Evolutionary conservation across 2,888 invertebrate genomes (phyloP), one percentile per base, ranked within the genome.

Genomic region (Petrolisthes cinctipes): DNA sequence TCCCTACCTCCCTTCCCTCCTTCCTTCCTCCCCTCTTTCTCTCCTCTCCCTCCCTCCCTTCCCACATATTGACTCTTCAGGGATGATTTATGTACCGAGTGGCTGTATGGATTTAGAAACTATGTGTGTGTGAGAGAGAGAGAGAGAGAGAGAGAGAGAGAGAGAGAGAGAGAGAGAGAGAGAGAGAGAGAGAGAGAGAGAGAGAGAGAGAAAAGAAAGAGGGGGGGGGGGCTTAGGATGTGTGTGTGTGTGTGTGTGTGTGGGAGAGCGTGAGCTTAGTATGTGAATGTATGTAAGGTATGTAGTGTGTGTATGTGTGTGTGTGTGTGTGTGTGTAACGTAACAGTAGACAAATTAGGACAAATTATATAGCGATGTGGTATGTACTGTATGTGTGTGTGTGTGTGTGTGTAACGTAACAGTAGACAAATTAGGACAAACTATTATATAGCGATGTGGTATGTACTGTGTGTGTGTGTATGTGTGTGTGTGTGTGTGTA

Each of bases 161-260:
- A 37, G 1, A 76, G 20, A 23, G n/a, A 57, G 2, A 57, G 1
- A 20, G 5, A 57, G 57, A 57, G 80, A 57, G 17, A 53, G 66
- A 82, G 82, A n/a, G 82, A 66, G 82, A 51, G 66, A 66, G 37
- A 68, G 61, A 82, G 61, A 51, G 14, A 66, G 66, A 51, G 53
- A 5, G 5, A 14, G 66, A 37, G 37, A 11, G 68, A n/a, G 1
- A 61, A 2, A 66, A 51, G n/a, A 73, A 7, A 73, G 73, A 20
- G 73, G 73, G 56, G 20, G 56, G 56, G 80, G 20, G 20, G n/a
- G 20, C n/a, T n/a, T n/a, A 9, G 20, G 5, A 11, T 81, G 81
- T 14, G n/a, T 57, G 54, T n/a, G 4, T 5, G 79, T 6, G 9
- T 76, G 9, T 6, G n/a, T 57, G 54, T n/a, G 4, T 5, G 79